These are phyloP conservation scores for Oryzias sinensis DNA, from an alignment of 2,797 vertebrate genomes.

Conservation along the genomic window DNA sequence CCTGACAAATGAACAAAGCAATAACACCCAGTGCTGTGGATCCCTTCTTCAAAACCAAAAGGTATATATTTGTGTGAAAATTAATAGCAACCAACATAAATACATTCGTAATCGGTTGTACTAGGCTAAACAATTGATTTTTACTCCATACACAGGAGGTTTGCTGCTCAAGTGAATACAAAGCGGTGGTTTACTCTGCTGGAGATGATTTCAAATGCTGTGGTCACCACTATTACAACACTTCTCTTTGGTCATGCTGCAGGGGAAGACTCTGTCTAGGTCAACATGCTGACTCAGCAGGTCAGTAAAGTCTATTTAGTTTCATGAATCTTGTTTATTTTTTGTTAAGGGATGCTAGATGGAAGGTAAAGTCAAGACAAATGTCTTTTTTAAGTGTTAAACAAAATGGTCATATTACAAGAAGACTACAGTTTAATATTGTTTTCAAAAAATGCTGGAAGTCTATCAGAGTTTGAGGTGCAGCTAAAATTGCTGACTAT, in stretches of 20 bases:
- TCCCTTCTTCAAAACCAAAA: conserved; percentile 8
- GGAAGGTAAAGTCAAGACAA: too few relatives aligned
- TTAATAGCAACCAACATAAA: neutral
- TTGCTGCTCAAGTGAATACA: conserved; percentile 55
- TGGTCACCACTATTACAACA: conserved; percentile 58
- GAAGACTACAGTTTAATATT: too few relatives aligned
- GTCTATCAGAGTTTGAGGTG: too few relatives aligned
- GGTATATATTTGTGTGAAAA: neutral
- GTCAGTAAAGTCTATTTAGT: conserved; percentile 13
- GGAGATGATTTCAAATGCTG: conserved; percentile 50
- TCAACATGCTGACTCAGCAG: fast-evolving
- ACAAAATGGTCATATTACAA: too few relatives aligned
- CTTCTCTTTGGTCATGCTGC: conserved; percentile 60
- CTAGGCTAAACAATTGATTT: too few relatives aligned
- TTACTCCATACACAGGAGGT: conserved; percentile 3
- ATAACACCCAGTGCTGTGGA: conserved; percentile 50
- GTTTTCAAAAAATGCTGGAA: too few relatives aligned
- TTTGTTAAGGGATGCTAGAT: neutral
- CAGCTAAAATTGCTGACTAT: too few relatives aligned
- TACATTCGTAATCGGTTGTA: too few relatives aligned
- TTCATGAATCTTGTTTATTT: neutral
- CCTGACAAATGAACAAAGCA: neutral
- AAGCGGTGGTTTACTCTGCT: conserved; percentile 30
- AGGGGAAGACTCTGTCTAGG: conserved; percentile 14
- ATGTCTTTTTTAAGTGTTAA: too few relatives aligned